Conservation (phyloP, 64 coral and sea anemone species). For the Pocillopora damicornis region DNA sequence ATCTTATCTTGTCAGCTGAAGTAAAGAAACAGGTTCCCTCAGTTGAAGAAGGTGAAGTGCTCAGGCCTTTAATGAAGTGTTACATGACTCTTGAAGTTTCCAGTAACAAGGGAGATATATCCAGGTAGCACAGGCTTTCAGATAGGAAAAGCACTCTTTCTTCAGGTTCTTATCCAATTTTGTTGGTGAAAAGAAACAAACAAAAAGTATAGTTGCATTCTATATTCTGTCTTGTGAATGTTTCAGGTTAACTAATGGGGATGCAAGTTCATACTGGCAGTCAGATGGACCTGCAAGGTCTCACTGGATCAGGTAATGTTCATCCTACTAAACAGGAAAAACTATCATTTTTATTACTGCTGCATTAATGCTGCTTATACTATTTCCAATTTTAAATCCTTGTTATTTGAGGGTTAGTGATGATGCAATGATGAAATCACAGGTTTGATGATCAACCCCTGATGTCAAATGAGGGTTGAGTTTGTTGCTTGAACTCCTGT, state of each 20-base stretch:
- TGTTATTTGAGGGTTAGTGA: too few relatives aligned
- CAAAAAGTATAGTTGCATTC: too few relatives aligned
- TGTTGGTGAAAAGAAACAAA: background rate
- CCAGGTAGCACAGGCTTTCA: constrained; percentile 41
- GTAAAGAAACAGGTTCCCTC: constrained; percentile 74
- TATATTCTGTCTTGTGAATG: background rate
- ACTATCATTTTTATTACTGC: too few relatives aligned
- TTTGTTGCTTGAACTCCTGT: background rate
- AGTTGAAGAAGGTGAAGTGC: constrained; percentile 87
- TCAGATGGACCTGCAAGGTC: constrained; percentile 98
- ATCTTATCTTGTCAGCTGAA: constrained; percentile 52
- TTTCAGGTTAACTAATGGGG: constrained; percentile 90
- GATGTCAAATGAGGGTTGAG: background rate
- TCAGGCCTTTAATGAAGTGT: constrained; percentile 85
- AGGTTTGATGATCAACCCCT: too few relatives aligned
- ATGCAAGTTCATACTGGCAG: constrained; percentile 94
- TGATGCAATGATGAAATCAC: too few relatives aligned
- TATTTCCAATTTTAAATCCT: too few relatives aligned
- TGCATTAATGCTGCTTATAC: too few relatives aligned
- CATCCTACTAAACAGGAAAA: too few relatives aligned
- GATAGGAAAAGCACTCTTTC: too few relatives aligned
- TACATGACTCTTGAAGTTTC: constrained; percentile 87
- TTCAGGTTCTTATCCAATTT: too few relatives aligned
- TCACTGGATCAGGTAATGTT: constrained; percentile 91
- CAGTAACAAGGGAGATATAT: constrained; percentile 82